A percentile compares a stretch with the other conserved stretches of the same genome.
Conservation (phyloP, 2,888 invertebrate species). For the Arrhopalites spinosus region DNA sequence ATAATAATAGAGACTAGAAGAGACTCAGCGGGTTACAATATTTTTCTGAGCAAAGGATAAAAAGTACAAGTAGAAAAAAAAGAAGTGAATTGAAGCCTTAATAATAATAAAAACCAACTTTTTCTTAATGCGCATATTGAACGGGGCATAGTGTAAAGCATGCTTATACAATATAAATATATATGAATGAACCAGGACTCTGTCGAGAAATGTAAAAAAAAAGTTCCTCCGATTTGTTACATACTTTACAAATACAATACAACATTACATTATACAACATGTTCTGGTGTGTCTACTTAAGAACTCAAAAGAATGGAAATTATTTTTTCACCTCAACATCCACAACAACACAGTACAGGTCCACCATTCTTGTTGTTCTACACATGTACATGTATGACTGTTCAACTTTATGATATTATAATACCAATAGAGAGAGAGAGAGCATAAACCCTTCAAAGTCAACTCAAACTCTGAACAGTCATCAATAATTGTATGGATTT, state of each 20-base stretch:
- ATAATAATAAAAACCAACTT: slow-evolving; percentile 17
- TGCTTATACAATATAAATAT: too few relatives aligned
- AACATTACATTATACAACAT: too few relatives aligned
- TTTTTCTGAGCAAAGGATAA: neutral
- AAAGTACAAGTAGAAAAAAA: neutral
- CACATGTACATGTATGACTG: too few relatives aligned
- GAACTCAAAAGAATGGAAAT: neutral
- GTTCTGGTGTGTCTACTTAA: neutral
- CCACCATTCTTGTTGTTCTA: too few relatives aligned
- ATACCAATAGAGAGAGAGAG: neutral
- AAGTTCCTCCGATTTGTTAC: too few relatives aligned
- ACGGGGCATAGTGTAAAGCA: too few relatives aligned
- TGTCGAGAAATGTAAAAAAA: too few relatives aligned
- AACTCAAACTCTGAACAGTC: neutral
- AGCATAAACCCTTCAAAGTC: slow-evolving; percentile 4
- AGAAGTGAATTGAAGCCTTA: slow-evolving; percentile 17
- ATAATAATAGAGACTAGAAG: slow-evolving; percentile 45
- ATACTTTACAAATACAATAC: too few relatives aligned
- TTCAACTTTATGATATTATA: too few relatives aligned
- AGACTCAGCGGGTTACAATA: slow-evolving; percentile 47
- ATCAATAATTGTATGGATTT: neutral
- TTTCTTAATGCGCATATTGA: neutral
- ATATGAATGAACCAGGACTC: too few relatives aligned
- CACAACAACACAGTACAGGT: neutral
- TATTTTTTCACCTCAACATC: slow-evolving; percentile 3